Conservation (phyloP, 2,797 vertebrate genomes). For the Lepilemur ruficaudatus region DNA sequence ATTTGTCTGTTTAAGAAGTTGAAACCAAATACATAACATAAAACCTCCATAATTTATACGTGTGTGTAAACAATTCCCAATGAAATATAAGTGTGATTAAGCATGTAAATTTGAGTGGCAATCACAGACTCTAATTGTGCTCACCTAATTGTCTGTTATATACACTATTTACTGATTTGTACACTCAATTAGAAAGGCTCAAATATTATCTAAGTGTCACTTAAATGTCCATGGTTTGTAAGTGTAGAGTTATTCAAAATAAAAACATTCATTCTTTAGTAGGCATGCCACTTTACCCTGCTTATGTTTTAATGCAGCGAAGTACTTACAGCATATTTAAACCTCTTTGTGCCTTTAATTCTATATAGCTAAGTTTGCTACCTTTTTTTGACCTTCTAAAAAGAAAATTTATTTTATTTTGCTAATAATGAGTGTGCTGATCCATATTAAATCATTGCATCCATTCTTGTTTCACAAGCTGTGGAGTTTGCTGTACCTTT, state of each 20-base stretch:
- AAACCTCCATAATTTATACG: not conserved
- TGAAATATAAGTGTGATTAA: slow-evolving; percentile 30
- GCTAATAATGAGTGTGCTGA: not conserved
- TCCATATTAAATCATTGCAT: slow-evolving; percentile 4
- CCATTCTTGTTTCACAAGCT: not conserved
- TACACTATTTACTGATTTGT: slow-evolving; percentile 55
- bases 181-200: not conserved
- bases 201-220: slow-evolving; percentile 43
- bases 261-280: not conserved
- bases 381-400: not conserved
- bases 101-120: not conserved
- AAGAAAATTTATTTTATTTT: slow-evolving; percentile 46
- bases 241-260: slow-evolving; percentile 33
- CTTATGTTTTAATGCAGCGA: not conserved
- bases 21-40: not conserved
- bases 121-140: not conserved
- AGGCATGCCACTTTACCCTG: not conserved
- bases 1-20: slow-evolving; percentile 21
- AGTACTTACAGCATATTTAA: slow-evolving; percentile 17
- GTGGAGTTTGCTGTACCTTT: not conserved
- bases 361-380: not conserved
- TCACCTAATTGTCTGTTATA: slow-evolving; percentile 30
- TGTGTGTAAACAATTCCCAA: not conserved
- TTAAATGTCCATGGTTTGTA: slow-evolving; percentile 48
- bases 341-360: slow-evolving; percentile 27